Evolutionary conservation across 2,888 invertebrate species (phyloP).

Genomic region (Chrysomela aeneicollis): DNA sequence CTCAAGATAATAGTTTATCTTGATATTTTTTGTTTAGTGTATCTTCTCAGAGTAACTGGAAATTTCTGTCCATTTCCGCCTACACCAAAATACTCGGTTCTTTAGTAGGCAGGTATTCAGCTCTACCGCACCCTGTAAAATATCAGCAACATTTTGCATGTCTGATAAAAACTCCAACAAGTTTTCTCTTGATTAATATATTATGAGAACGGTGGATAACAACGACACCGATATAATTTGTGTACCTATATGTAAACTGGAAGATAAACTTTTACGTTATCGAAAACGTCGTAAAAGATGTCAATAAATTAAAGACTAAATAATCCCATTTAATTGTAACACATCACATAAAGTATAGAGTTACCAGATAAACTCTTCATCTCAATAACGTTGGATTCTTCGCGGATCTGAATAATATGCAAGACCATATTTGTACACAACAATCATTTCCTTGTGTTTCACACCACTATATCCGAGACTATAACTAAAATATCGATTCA

Average conservation of each 20-base stretch:
- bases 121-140: constrained; percentile 4
- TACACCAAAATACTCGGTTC: background rate
- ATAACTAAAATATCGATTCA: too few species aligned
- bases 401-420: background rate
- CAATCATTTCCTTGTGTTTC: too few species aligned
- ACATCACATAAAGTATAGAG: constrained; percentile 20
- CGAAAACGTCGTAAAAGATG: constrained; percentile 29
- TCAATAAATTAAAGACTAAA: constrained; percentile 38
- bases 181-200: constrained; percentile 7
- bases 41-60: background rate
- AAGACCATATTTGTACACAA: too few species aligned
- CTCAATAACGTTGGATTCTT: background rate
- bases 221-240: constrained; percentile 1
- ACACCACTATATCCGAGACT: too few species aligned
- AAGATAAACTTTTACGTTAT: constrained; percentile 28
- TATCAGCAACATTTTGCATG: constrained; percentile 5
- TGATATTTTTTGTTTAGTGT: background rate
- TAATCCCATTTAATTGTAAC: constrained; percentile 16
- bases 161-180: constrained; percentile 5
- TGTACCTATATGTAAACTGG: constrained; percentile 28
- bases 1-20: background rate
- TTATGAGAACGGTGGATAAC: constrained; percentile 5
- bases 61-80: constrained; percentile 1
- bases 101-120: constrained; percentile 2
- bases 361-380: constrained; percentile 17